Evolutionary conservation across 2,113 vertebrate species (phyloP), one percentile per base, ranked within the genome.

Genomic region (Phalacrocorax pelagicus): DNA sequence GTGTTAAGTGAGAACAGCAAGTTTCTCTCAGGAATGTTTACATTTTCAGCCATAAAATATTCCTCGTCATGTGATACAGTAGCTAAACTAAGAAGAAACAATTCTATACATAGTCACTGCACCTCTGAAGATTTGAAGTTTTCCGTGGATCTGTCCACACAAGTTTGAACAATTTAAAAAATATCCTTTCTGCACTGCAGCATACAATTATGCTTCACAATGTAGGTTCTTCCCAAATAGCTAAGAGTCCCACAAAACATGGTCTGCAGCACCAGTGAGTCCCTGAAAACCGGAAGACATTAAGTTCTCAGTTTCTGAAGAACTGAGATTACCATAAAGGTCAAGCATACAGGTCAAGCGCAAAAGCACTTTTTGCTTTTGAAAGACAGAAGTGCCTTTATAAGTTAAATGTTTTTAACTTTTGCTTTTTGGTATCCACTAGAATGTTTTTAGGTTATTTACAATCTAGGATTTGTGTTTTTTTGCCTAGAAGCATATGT

Each of bases 11-110:
- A 96, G 92, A 96, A 67, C 12, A 90, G 70, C 1, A 49, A 90
- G 75, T 55, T 92, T 96, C 93, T 67, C 86, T 91, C 63, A 81
- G 86, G 90, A 90, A 85, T 10, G 38, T 86, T 92, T 62, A 96
- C 49, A 46, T 79, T 95, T 90, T 75, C 84, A 93, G 92, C 46
- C 81, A 94, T 30, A 58, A 85, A 77, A 61, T 46, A 52, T 19
- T 90, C 73, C 80, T 96, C 63, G 29, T 11, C 79, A 9, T 9
- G 44, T 66, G 77, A 61, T 6, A 52, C 13, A 75, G 15, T 16
- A 75, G 78, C 40, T 65, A 29, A 55, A 54, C 66, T 61, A 11
- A 36, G 32, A 65, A 62, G 52, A 84, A 65, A 77, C 83, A 84
- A 32, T 44, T 86, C 59, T 65, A 34, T n/a, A 63, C 46, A 30